These are phyloP conservation scores for Strix uralensis DNA, from an alignment of 2,113 vertebrate genomes.

Conservation along the genomic window DNA sequence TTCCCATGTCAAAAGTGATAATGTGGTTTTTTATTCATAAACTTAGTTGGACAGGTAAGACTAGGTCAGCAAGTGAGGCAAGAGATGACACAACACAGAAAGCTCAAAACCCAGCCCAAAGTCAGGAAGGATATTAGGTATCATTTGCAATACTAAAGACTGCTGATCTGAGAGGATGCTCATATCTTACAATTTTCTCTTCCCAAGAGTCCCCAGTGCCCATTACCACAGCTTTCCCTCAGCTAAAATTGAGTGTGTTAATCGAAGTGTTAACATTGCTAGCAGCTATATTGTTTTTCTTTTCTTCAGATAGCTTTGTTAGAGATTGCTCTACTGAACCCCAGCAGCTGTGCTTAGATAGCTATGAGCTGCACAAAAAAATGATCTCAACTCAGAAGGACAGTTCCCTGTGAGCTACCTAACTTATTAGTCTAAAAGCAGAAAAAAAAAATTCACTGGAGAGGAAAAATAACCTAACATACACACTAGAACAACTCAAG, in stretches of 20 bases:
- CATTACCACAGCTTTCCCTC: background rate
- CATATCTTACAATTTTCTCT: background rate
- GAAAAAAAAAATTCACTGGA: background rate
- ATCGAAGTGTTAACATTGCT: conserved; percentile 6
- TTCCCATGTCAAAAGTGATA: background rate
- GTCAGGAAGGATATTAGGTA: background rate
- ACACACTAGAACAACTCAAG: background rate
- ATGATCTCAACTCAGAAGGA: background rate
- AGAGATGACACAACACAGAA: background rate
- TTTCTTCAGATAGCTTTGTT: background rate
- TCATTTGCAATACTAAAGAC: background rate
- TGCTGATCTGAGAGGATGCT: background rate
- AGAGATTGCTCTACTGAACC: background rate
- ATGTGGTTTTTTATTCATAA: background rate
- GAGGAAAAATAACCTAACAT: background rate
- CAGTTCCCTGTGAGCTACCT: background rate
- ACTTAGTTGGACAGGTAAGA: background rate
- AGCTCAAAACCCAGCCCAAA: background rate
- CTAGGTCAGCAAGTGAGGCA: background rate
- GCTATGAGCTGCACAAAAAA: background rate
- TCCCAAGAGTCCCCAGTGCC: background rate
- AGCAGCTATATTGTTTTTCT: background rate
- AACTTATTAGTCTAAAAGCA: background rate
- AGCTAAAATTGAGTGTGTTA: background rate
- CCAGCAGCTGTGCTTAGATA: background rate